A percentile compares a stretch with the other conserved stretches of the same genome.
Conservation (phyloP, 2,797 vertebrate genomes). For the Protosalanx chinensis region DNA sequence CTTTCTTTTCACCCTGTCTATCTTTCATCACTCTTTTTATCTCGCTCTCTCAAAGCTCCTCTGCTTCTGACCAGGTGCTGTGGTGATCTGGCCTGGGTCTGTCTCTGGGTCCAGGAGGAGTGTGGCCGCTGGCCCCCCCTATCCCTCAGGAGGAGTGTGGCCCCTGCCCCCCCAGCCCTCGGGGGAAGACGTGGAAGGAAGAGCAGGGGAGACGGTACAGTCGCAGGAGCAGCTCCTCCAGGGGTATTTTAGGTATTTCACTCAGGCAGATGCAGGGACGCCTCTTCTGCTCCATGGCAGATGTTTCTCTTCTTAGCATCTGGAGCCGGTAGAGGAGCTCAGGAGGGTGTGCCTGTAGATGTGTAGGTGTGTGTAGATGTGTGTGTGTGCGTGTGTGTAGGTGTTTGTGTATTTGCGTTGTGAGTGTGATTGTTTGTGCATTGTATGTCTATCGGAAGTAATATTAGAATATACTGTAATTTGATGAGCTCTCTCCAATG, state of each 20-base stretch:
- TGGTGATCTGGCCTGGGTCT: too few species aligned
- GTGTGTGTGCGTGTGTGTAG: too few species aligned
- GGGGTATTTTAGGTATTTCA: constrained; percentile 1
- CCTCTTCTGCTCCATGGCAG: background rate
- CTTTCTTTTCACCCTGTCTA: background rate
- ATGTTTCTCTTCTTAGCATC: background rate
- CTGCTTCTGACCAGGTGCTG: too few species aligned
- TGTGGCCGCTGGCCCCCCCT: too few species aligned
- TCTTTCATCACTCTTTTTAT: background rate
- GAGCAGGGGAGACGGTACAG: background rate
- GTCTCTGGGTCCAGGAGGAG: background rate
- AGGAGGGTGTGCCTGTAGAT: too few species aligned
- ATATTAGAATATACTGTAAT: too few species aligned
- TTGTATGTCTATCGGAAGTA: background rate
- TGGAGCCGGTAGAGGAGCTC: background rate
- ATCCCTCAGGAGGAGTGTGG: too few species aligned
- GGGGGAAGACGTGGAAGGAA: background rate
- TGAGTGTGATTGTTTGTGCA: background rate
- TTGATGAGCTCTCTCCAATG: too few species aligned
- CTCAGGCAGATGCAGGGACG: background rate
- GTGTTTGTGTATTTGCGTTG: background rate
- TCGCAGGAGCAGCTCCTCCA: background rate
- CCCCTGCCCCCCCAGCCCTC: too few species aligned
- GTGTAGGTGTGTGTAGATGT: too few species aligned
- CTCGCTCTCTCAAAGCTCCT: too few species aligned